Percentiles rank a stretch among this genome's conserved stretches.
phyloP scores from a whole-genome alignment of 2,113 vertebrate species.

The Hyperopisus bebe region DNA sequence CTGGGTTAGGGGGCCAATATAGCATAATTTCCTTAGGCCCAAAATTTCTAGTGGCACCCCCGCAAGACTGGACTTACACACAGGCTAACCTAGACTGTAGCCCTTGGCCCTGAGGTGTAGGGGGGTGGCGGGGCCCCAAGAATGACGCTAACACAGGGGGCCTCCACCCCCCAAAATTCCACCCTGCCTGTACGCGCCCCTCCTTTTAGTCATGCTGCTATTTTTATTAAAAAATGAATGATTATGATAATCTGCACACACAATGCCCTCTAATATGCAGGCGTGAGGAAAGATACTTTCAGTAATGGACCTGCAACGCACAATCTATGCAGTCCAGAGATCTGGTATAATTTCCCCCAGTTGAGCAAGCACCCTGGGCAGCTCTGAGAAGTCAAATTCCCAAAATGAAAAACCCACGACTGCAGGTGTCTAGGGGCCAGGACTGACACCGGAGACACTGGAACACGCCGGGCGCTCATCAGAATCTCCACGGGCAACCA shows the following conservation, averaged over 20 bases:
- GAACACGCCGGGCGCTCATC: not conserved
- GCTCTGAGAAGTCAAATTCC: not conserved
- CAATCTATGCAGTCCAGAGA: not conserved
- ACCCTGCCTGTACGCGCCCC: not conserved
- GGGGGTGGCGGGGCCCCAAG: not conserved
- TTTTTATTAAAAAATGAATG: not conserved
- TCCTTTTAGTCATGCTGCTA: not conserved
- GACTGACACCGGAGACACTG: not conserved
- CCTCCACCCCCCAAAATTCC: not conserved
- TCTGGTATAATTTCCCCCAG: not conserved
- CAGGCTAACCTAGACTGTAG: not conserved
- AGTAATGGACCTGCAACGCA: not conserved
- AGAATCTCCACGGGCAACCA: not conserved
- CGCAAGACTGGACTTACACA: not conserved
- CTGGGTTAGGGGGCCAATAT: not conserved
- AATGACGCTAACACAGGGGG: not conserved
- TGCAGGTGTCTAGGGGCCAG: not conserved
- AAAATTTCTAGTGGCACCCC: not conserved
- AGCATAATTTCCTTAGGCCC: not conserved
- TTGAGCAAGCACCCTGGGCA: not conserved
- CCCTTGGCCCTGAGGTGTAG: not conserved
- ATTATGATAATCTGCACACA: not conserved
- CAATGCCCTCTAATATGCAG: not conserved
- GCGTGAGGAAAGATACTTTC: not conserved
- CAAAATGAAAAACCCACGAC: not conserved